Percentiles rank a stretch among this genome's conserved stretches.
These are phyloP conservation scores for Phrixothrix hirtus DNA, from an alignment of 2,888 invertebrate genomes.

Conservation along the genomic window DNA sequence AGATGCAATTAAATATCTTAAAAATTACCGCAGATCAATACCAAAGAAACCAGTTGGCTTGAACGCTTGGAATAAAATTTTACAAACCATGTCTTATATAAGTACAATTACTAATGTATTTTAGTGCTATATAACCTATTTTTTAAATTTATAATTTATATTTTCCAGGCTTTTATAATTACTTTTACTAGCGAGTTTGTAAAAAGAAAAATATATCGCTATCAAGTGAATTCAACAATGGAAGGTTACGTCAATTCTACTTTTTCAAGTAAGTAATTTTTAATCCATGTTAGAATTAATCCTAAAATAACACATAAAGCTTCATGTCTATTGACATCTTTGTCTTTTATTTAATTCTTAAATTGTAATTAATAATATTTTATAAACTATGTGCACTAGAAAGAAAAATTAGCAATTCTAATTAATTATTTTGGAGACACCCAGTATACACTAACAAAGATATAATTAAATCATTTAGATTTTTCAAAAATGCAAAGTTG, in stretches of 20 bases:
- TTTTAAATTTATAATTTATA: conserved; percentile 2
- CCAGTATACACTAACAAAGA: too few species aligned
- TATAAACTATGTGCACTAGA: too few species aligned
- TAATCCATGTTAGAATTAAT: too few species aligned
- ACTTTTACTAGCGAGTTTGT: conserved; percentile 45
- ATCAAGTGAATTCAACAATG: conserved; percentile 15
- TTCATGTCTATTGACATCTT: too few species aligned
- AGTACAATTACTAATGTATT: conserved; percentile 48
- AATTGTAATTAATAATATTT: too few species aligned
- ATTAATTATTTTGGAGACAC: too few species aligned
- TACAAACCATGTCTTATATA: conserved; percentile 45
- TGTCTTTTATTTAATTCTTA: too few species aligned
- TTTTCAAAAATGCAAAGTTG: too few species aligned
- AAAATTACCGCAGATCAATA: conserved; percentile 40
- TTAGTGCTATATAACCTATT: too few species aligned
- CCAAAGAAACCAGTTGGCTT: conserved; percentile 40
- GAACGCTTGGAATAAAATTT: conserved; percentile 47
- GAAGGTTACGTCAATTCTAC: conserved; percentile 39
- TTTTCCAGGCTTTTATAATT: conserved; percentile 47
- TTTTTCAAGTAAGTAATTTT: conserved; percentile 42
- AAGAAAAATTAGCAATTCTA: too few species aligned
- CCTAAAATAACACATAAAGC: too few species aligned
- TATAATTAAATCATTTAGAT: too few species aligned
- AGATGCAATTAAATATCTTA: conserved; percentile 44
- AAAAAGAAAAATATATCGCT: conserved; percentile 36